Percentiles rank a stretch among this genome's conserved stretches.
These are phyloP conservation scores for Ganaspis sp. DNA, from an alignment of 1,140 invertebrate genomes.

Conservation along the genomic window DNA sequence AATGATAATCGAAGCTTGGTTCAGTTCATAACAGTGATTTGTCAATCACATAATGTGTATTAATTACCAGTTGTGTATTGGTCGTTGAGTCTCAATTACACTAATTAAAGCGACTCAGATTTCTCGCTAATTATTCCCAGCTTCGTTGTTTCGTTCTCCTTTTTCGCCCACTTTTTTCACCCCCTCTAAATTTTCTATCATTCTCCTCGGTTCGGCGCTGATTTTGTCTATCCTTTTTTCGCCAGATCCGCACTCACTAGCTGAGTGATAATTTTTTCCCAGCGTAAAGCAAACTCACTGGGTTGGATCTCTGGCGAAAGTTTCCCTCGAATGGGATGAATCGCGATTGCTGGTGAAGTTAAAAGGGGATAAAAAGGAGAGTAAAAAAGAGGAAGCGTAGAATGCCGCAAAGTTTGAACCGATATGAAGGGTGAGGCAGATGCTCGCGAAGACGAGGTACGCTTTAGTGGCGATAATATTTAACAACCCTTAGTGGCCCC, in stretches of 20 bases:
- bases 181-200: not conserved
- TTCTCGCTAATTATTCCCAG: not conserved
- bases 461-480: slow-evolving; percentile 20
- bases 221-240: not conserved
- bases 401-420: not conserved
- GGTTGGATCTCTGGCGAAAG: not conserved
- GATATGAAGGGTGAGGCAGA: not conserved
- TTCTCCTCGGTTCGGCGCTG: not conserved
- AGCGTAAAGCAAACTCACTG: slow-evolving; percentile 7
- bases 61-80: slow-evolving; percentile 13
- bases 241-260: not conserved
- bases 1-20: slow-evolving; percentile 6
- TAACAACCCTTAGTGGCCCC: not conserved
- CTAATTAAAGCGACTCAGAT: not conserved
- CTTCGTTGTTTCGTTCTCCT: not conserved
- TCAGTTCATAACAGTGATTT: slow-evolving; percentile 6
- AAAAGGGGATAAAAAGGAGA: not conserved
- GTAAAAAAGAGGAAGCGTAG: slow-evolving; percentile 7
- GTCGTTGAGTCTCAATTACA: slow-evolving; percentile 7
- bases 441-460: slow-evolving; percentile 1
- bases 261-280: slow-evolving; percentile 7
- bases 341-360: slow-evolving; percentile 1
- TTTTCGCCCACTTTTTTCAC: not conserved
- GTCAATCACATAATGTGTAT: slow-evolving; percentile 16
- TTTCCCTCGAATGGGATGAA: not conserved